These are phyloP conservation scores for Epizoanthus stellaris DNA, from an alignment of 92 coral and sea anemone genomes.

Conservation along the genomic window DNA sequence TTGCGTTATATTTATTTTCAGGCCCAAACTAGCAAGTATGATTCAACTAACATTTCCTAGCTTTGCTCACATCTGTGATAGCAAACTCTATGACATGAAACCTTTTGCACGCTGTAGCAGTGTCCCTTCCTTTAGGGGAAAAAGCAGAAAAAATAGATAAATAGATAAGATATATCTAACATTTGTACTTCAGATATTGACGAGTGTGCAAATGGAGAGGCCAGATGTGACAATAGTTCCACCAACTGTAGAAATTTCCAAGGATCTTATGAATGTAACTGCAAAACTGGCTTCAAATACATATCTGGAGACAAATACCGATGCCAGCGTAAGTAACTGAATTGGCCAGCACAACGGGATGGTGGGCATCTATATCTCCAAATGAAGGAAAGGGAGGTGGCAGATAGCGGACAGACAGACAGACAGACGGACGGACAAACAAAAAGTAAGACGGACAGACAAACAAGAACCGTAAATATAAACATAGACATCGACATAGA, in stretches of 20 bases:
- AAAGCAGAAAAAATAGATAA: not conserved
- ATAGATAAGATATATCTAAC: not conserved
- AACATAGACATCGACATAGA: not conserved
- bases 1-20: too few species aligned
- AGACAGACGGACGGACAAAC: not conserved
- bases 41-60: too few species aligned
- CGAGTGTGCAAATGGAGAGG: constrained; percentile 67
- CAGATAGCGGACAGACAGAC: not conserved
- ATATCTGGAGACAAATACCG: constrained; percentile 47
- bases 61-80: too few species aligned
- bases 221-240: constrained; percentile 64
- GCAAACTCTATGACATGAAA: too few species aligned
- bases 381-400: not conserved
- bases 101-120: not conserved
- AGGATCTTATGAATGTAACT: constrained; percentile 79
- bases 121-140: constrained; percentile 5
- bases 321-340: constrained; percentile 78
- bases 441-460: not conserved
- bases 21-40: too few species aligned
- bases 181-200: constrained; percentile 68
- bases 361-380: not conserved
- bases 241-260: constrained; percentile 74
- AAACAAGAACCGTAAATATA: not conserved
- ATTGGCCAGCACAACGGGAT: not conserved
- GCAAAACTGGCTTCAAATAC: constrained; percentile 76